Percentiles rank a stretch among this genome's conserved stretches.
Evolutionary conservation across 2,797 vertebrate genomes (phyloP).

Genomic region (Leptodon cayanensis): DNA sequence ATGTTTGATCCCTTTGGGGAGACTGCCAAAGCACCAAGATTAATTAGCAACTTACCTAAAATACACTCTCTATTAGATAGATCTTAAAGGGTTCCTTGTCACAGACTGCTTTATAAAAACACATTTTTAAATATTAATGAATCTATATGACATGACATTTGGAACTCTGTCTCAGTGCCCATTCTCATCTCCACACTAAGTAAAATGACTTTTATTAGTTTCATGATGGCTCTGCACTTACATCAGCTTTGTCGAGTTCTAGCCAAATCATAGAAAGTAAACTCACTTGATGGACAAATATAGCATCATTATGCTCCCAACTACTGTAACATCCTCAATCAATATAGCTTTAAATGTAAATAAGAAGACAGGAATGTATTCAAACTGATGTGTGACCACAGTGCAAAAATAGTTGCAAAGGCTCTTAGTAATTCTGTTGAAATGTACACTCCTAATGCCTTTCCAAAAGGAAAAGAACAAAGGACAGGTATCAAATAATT

Average conservation of each 20-base stretch:
- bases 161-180: constrained; percentile 31
- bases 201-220: constrained; percentile 22
- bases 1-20: constrained; percentile 24
- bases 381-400: neutral
- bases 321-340: constrained; percentile 1
- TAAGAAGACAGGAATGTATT: neutral
- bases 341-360: neutral
- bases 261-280: constrained; percentile 18
- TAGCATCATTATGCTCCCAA: neutral
- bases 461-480: neutral
- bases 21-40: constrained; percentile 46
- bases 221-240: neutral
- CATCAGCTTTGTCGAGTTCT: constrained; percentile 16
- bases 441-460: neutral
- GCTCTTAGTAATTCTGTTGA: neutral
- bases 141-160: constrained; percentile 35
- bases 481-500: neutral
- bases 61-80: neutral
- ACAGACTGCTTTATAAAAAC: constrained; percentile 31
- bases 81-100: constrained; percentile 18
- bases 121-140: constrained; percentile 31
- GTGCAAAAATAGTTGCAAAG: neutral
- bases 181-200: constrained; percentile 12
- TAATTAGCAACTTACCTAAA: constrained; percentile 56
- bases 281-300: constrained; percentile 11